These are phyloP conservation scores for Acanthurus lineatus DNA, from an alignment of 2,797 vertebrate genomes.

Conservation along the genomic window DNA sequence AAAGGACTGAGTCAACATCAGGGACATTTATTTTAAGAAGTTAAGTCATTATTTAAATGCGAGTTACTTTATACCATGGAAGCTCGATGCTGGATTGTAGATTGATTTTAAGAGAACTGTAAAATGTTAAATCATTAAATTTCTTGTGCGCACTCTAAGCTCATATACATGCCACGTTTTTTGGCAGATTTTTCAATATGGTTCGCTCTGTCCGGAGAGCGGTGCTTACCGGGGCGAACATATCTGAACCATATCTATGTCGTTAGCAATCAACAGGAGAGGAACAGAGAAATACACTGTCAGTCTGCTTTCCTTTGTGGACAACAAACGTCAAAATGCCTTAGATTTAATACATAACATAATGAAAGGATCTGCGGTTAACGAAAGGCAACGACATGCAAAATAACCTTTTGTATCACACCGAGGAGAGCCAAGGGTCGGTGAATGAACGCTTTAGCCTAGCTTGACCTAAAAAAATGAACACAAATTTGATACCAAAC, in stretches of 20 bases:
- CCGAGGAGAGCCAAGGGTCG: neutral
- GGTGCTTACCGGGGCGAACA: neutral
- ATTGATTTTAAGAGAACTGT: neutral
- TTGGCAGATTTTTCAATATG: too few species aligned
- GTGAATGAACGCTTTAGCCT: neutral
- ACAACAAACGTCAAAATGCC: slow-evolving; percentile 2
- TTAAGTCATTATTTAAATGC: neutral
- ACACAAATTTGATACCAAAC: neutral
- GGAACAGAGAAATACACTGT: neutral
- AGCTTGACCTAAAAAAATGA: neutral
- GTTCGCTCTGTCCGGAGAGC: neutral
- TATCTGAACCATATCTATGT: neutral
- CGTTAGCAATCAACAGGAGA: slow-evolving; percentile 36
- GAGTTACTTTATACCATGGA: too few species aligned
- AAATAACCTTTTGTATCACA: slow-evolving; percentile 55
- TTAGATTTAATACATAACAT: neutral
- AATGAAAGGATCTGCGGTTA: slow-evolving; percentile 1
- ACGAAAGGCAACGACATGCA: slow-evolving; percentile 21
- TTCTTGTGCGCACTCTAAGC: fast-evolving
- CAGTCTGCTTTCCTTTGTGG: fast-evolving
- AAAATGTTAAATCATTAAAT: neutral
- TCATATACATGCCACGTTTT: too few species aligned
- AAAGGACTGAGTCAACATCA: neutral
- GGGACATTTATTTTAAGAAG: neutral
- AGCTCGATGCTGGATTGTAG: neutral